Evolutionary conservation across 2,113 vertebrate genomes (phyloP).

Genomic region (Bombycilla garrulus): DNA sequence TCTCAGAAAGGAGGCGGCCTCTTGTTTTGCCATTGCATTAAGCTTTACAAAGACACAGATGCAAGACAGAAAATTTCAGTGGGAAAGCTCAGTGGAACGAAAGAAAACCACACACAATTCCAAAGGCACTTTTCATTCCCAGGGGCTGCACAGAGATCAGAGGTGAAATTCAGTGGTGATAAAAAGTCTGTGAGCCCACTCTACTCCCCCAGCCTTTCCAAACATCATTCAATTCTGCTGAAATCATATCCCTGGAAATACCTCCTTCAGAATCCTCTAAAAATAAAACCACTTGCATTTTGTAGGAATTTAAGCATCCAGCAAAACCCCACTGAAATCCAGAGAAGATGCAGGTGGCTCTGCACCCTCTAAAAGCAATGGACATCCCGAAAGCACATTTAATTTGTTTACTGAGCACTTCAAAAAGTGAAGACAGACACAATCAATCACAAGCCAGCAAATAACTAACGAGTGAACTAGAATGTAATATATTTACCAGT

Average conservation of each 20-base stretch:
- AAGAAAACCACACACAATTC: constrained; percentile 43
- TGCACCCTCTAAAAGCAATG: not conserved
- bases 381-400: not conserved
- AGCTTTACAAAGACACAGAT: constrained; percentile 33
- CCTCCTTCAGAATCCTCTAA: not conserved
- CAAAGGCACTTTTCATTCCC: constrained; percentile 41
- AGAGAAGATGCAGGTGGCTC: not conserved
- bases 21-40: constrained; percentile 26
- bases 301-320: not conserved
- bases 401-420: not conserved
- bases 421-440: not conserved
- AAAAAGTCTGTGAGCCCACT: not conserved
- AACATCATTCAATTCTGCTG: not conserved
- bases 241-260: not conserved
- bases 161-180: constrained; percentile 47
- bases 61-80: constrained; percentile 37
- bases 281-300: not conserved
- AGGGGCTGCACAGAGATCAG: constrained; percentile 39
- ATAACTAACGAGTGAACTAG: not conserved
- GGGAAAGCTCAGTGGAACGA: constrained; percentile 36
- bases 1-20: not conserved
- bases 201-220: not conserved
- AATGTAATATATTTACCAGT: not conserved
- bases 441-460: not conserved
- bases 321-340: not conserved